phyloP scores from a whole-genome alignment of 2,888 invertebrate species.

The Drosophila meridionalis region DNA sequence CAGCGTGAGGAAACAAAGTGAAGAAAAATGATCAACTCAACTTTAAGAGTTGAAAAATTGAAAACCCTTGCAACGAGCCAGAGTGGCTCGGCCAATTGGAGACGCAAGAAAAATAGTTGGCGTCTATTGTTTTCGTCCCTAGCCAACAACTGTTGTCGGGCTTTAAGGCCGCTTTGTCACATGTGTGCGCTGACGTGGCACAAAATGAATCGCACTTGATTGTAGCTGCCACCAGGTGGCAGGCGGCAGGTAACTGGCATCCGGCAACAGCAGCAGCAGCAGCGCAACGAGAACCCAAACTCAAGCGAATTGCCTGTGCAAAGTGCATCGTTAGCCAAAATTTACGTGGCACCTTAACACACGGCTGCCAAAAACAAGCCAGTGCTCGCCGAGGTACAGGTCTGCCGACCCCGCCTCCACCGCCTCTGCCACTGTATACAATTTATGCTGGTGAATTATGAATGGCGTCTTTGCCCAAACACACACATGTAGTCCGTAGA shows the following conservation, averaged over 20 bases:
- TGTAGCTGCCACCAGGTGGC: slow-evolving; percentile 60
- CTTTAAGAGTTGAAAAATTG: slow-evolving; percentile 64
- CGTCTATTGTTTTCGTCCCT: slow-evolving; percentile 50
- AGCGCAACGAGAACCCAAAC: slow-evolving; percentile 28
- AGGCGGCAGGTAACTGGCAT: slow-evolving; percentile 30
- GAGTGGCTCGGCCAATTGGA: slow-evolving; percentile 34
- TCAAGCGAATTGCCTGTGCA: slow-evolving; percentile 63
- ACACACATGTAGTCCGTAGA: slow-evolving; percentile 17
- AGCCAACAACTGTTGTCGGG: slow-evolving; percentile 22
- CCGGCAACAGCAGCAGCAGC: background rate
- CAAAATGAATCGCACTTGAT: slow-evolving; percentile 79
- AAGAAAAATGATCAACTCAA: slow-evolving; percentile 57
- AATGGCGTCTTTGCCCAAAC: slow-evolving; percentile 61
- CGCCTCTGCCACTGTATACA: slow-evolving; percentile 30
- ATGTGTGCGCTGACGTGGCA: slow-evolving; percentile 69
- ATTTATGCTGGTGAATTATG: slow-evolving; percentile 75
- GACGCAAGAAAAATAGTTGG: slow-evolving; percentile 51
- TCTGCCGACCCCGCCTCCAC: slow-evolving; percentile 7
- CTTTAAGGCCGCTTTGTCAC: slow-evolving; percentile 50
- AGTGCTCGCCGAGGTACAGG: slow-evolving; percentile 22
- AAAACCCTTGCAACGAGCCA: slow-evolving; percentile 17
- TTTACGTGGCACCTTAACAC: slow-evolving; percentile 74
- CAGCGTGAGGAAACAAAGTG: slow-evolving; percentile 25
- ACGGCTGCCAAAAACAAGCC: slow-evolving; percentile 70
- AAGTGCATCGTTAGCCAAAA: slow-evolving; percentile 78